Conservation (phyloP, 53 echinoderm and acorn worm genomes). For the Zoroaster sp. region DNA sequence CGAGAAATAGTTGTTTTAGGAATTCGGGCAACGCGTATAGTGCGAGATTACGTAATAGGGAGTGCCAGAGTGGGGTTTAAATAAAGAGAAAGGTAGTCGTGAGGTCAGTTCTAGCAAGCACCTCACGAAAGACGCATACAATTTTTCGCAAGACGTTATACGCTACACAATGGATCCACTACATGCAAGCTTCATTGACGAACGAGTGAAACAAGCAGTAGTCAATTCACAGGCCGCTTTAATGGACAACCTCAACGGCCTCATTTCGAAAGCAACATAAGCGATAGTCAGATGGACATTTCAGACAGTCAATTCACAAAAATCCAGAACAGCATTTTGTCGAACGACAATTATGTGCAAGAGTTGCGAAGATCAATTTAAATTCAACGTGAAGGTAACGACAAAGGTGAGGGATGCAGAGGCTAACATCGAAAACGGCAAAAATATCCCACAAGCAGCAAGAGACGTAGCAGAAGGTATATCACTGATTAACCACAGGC, state of each 20-base stretch:
- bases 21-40: background rate
- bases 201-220: background rate
- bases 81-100: background rate
- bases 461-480: conserved; percentile 14
- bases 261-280: background rate
- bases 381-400: background rate
- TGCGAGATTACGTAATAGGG: background rate
- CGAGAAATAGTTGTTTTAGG: background rate
- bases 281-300: background rate
- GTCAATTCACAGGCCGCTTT: background rate
- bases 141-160: background rate
- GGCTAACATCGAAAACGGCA: background rate
- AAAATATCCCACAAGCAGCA: background rate
- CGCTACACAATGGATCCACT: background rate
- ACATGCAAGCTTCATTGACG: background rate
- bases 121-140: background rate
- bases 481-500: background rate
- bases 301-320: background rate
- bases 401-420: conserved; percentile 5
- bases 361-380: conserved; percentile 11
- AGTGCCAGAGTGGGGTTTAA: background rate
- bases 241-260: background rate
- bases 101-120: background rate
- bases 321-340: background rate
- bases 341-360: background rate